Percentiles rank a stretch among this genome's conserved stretches.
These are phyloP conservation scores for Suricata suricatta DNA, from an alignment of 2,113 vertebrate genomes.

Conservation along the genomic window DNA sequence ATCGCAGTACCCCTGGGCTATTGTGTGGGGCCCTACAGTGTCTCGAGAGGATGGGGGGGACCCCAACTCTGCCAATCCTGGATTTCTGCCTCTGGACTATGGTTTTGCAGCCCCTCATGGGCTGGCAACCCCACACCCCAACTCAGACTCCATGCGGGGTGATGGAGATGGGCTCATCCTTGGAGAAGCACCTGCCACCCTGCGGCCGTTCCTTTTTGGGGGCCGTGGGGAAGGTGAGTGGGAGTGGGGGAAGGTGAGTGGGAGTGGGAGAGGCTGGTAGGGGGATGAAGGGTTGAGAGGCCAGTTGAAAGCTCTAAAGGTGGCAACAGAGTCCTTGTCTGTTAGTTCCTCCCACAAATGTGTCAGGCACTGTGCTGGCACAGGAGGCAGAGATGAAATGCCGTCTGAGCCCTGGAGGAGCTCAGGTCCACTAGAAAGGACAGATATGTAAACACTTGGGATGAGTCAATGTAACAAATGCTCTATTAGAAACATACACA, in stretches of 20 bases:
- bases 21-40: conserved; percentile 89
- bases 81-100: conserved; percentile 86
- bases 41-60: conserved; percentile 88
- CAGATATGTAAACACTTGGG: not conserved
- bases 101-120: conserved; percentile 86
- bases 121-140: conserved; percentile 86
- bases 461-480: not conserved
- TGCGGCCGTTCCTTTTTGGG: conserved; percentile 87
- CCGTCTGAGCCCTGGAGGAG: not conserved
- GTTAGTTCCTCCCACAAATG: not conserved
- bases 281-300: not conserved
- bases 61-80: conserved; percentile 86
- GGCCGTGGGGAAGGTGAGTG: conserved; percentile 87
- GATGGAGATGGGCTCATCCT: conserved; percentile 85
- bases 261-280: conserved; percentile 2
- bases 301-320: not conserved
- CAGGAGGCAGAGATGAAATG: not conserved
- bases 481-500: not conserved
- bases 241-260: conserved; percentile 81
- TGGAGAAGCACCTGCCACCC: conserved; percentile 85
- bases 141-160: conserved; percentile 85
- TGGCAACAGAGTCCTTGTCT: not conserved
- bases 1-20: conserved; percentile 91
- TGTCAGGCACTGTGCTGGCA: not conserved
- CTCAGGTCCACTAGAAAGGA: not conserved